Percentiles rank a stretch among this genome's conserved stretches.
These are phyloP conservation scores for Arrhopalites spinosus DNA, from an alignment of 2,888 invertebrate species.

Conservation along the genomic window DNA sequence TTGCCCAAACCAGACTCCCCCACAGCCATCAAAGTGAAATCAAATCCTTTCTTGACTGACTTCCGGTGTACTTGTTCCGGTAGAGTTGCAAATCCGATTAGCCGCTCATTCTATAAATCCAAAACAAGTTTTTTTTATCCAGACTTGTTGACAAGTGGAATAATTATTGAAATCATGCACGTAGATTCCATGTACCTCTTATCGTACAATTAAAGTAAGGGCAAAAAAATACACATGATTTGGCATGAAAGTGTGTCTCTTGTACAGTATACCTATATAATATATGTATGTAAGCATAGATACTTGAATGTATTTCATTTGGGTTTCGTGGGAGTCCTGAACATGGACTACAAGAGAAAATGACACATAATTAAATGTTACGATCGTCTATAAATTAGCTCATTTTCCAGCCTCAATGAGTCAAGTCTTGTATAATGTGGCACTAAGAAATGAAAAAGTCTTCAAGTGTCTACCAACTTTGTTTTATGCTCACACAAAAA, in stretches of 20 bases:
- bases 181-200: neutral
- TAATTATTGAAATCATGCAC: neutral
- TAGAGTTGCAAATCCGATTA: conserved; percentile 87
- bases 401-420: neutral
- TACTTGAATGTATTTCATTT: neutral
- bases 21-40: conserved; percentile 96
- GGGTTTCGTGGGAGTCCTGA: neutral
- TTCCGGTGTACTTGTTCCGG: conserved; percentile 97
- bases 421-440: neutral
- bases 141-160: neutral
- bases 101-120: conserved; percentile 51
- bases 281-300: neutral
- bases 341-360: neutral
- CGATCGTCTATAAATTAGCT: conserved; percentile 5
- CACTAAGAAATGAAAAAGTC: neutral
- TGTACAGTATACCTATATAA: neutral
- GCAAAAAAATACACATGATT: neutral
- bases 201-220: no score
- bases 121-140: neutral
- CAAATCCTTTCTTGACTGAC: conserved; percentile 96
- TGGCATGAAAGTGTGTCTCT: neutral
- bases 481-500: neutral
- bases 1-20: conserved; percentile 78
- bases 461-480: neutral
- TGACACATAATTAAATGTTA: conserved; percentile 6